Percentiles rank a stretch among this genome's conserved stretches.
These are phyloP conservation scores for Elgaria multicarinata DNA, from an alignment of 2,113 vertebrate genomes.

Conservation along the genomic window DNA sequence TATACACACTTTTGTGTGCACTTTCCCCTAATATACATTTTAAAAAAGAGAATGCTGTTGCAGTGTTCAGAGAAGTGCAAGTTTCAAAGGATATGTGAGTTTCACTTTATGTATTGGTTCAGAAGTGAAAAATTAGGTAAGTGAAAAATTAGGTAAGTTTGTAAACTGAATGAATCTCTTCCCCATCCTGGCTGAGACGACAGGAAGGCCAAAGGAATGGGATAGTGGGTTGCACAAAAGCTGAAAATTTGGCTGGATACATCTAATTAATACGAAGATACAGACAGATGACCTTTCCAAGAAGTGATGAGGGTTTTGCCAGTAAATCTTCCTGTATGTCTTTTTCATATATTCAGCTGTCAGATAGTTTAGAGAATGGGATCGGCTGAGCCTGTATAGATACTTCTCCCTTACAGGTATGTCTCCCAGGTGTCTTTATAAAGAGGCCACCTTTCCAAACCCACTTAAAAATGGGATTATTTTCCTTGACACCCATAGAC, in stretches of 20 bases:
- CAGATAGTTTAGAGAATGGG: not conserved
- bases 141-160: no score
- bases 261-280: not conserved
- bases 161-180: no score
- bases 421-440: not conserved
- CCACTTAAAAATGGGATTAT: conserved; percentile 37
- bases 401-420: not conserved
- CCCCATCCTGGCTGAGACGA: not conserved
- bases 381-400: not conserved
- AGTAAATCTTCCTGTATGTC: not conserved
- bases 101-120: not conserved
- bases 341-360: not conserved
- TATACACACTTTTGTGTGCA: no score
- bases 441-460: not conserved
- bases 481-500: conserved; percentile 41
- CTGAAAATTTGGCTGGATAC: not conserved
- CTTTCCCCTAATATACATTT: no score
- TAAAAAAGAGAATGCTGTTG: no score
- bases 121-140: not conserved
- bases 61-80: no score
- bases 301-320: not conserved
- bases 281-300: not conserved
- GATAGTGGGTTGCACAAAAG: not conserved
- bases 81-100: no score
- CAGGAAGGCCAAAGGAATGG: not conserved